These are phyloP conservation scores for Etia nguti DNA, from an alignment of 2,113 vertebrate species.

Conservation along the genomic window DNA sequence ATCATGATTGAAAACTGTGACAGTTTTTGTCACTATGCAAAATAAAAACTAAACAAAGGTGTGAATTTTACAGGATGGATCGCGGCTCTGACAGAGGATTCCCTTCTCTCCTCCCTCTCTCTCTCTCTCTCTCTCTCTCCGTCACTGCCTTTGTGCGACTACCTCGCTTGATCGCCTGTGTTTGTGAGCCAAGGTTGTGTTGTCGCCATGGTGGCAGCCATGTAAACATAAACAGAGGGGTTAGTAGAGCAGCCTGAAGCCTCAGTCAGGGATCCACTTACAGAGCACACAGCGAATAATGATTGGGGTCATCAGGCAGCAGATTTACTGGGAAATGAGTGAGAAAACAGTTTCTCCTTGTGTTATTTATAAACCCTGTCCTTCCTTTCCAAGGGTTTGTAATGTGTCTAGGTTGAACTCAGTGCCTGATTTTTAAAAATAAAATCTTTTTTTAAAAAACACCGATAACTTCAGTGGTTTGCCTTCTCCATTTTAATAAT, in stretches of 20 bases:
- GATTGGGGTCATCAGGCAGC: background rate
- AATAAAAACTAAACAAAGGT: background rate
- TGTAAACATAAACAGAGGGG: constrained; percentile 63
- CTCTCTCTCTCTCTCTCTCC: background rate
- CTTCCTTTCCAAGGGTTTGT: background rate
- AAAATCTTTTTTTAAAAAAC: no score
- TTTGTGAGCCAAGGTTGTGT: constrained; percentile 5
- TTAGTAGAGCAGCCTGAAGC: background rate
- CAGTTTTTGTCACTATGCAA: background rate
- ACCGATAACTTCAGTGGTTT: no score
- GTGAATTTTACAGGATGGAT: background rate
- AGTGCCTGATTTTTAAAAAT: background rate
- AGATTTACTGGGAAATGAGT: background rate
- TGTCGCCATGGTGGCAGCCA: constrained; percentile 38
- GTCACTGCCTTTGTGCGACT: background rate
- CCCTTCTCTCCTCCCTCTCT: background rate
- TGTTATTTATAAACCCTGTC: background rate
- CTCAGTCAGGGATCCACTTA: background rate
- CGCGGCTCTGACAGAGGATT: background rate
- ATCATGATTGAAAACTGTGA: background rate
- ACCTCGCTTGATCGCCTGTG: background rate
- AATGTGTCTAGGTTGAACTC: background rate
- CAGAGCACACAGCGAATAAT: background rate
- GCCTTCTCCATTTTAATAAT: no score
- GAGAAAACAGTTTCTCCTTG: background rate